Evolutionary conservation across 2,888 invertebrate genomes (phyloP).

Genomic region (Agrochola lota): DNA sequence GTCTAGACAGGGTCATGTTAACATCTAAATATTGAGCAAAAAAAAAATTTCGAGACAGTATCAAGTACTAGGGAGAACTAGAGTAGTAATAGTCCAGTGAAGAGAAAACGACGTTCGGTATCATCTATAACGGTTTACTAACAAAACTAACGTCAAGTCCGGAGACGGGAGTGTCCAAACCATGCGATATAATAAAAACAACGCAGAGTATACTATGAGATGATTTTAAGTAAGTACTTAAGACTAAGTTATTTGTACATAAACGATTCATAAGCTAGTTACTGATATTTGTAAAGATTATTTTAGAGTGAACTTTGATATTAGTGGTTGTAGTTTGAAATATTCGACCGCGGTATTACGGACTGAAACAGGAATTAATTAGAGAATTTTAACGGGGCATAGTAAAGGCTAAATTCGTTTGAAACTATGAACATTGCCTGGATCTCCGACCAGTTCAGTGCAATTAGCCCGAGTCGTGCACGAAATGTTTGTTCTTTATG

Average conservation of each 20-base stretch:
- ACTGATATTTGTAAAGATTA: conserved; percentile 64
- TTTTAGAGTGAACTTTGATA: conserved; percentile 58
- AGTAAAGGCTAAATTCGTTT: conserved; percentile 25
- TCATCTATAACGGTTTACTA: conserved; percentile 56
- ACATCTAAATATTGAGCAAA: conserved; percentile 70
- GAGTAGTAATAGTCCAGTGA: conserved; percentile 66
- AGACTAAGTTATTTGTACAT: conserved; percentile 70
- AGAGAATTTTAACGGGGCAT: conserved; percentile 17
- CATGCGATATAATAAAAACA: conserved; percentile 59
- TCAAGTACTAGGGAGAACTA: conserved; percentile 50
- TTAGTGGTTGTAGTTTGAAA: conserved; percentile 50
- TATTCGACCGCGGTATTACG: conserved; percentile 38
- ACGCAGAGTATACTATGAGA: conserved; percentile 63
- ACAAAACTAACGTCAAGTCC: conserved; percentile 54
- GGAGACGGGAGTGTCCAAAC: conserved; percentile 54
- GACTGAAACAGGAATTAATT: conserved; percentile 14
- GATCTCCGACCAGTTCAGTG: conserved; percentile 3
- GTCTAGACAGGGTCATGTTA: conserved; percentile 40
- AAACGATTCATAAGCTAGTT: conserved; percentile 70
- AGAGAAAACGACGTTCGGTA: conserved; percentile 71
- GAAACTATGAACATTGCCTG: conserved; percentile 27
- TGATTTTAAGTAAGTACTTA: conserved; percentile 69
- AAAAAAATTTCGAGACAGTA: conserved; percentile 60
- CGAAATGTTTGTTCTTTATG: conserved; percentile 32
- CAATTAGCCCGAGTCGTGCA: conserved; percentile 13